A percentile compares a stretch with the other conserved stretches of the same genome.
These are phyloP conservation scores for Desoria tigrina DNA, from an alignment of 2,888 invertebrate species.

Conservation along the genomic window DNA sequence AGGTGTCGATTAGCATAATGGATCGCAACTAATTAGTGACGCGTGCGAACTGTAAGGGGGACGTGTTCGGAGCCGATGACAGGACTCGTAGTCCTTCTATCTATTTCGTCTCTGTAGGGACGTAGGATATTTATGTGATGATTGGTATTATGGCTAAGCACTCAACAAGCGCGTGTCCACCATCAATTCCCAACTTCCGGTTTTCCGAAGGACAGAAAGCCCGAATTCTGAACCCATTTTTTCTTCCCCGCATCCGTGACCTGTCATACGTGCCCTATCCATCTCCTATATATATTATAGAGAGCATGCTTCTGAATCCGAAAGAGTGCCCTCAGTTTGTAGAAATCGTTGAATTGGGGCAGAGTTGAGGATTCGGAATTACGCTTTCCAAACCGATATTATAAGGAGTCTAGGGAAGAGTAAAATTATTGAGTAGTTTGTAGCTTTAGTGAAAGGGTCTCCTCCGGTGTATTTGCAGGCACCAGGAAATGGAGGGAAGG, in stretches of 20 bases:
- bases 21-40: conserved; percentile 53
- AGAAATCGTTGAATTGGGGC: too few species aligned
- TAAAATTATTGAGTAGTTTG: too few species aligned
- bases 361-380: too few species aligned
- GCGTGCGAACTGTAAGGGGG: conserved; percentile 40
- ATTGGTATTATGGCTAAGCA: conserved; percentile 44
- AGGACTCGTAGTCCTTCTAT: too few species aligned
- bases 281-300: neutral
- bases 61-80: conserved; percentile 47
- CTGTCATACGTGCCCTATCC: conserved; percentile 20
- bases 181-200: conserved; percentile 54
- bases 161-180: conserved; percentile 54
- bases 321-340: too few species aligned
- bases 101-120: too few species aligned
- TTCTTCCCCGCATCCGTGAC: conserved; percentile 26
- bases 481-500: neutral
- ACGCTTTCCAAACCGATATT: too few species aligned
- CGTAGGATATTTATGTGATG: neutral
- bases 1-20: conserved; percentile 54
- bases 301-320: too few species aligned
- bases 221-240: conserved; percentile 19
- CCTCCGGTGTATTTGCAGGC: neutral
- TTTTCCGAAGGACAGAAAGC: conserved; percentile 32
- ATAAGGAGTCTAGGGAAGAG: neutral
- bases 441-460: too few species aligned